Base-by-base conservation (phyloP, 2,113 vertebrate species). In the cat (Felis catus) region DNA sequence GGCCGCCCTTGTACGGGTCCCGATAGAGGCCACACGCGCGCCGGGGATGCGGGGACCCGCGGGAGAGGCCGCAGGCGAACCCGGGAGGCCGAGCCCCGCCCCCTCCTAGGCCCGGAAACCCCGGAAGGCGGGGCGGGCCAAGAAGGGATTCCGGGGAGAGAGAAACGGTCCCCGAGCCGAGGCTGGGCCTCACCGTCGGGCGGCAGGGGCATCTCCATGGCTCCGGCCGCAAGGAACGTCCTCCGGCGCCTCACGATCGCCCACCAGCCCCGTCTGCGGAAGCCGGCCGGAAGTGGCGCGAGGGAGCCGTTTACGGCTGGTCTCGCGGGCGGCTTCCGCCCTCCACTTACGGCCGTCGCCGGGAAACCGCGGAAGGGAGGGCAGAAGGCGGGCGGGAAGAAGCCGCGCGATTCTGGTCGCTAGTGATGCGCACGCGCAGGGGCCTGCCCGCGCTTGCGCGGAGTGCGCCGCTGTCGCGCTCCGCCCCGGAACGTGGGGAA, bases 161-260 rank as follows among this genome's bases (percentile, higher is more conserved):
- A 73, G 63, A 33, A 80, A 74, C 63, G 33, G 45, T 4, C 51
- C 19, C 51, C 7, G 25, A 18, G 68, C 29, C n/a, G 18, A 14
- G 29, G 53, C 9, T 84, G n/a, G 68, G 82, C 36, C 98, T 99
- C 95, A 99, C 99, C 99, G 21, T 99, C 99, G 1, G 99, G 99
- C 93, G 99, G 99, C 80, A 99, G 96, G 68, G 99, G 99, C 91
- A 99, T 99, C 98, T 99, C 99, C 99, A 99, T 99, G 86, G 97
- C 98, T 97, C 94, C 68, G 51, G 95, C 89, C 93, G 86, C 85
- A 71, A 41, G 94, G 98, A 98, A 97, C 97, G 98, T 97, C 81
- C 96, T 95, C 84, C 94, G 76, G 90, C 76, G 82, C 92, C 97
- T 94, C 94, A 79, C 97, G 97, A 95, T 96, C 80, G 65, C 97